These are phyloP conservation scores for Magallana gigas DNA, from an alignment of 1,140 invertebrate species.

Conservation along the genomic window DNA sequence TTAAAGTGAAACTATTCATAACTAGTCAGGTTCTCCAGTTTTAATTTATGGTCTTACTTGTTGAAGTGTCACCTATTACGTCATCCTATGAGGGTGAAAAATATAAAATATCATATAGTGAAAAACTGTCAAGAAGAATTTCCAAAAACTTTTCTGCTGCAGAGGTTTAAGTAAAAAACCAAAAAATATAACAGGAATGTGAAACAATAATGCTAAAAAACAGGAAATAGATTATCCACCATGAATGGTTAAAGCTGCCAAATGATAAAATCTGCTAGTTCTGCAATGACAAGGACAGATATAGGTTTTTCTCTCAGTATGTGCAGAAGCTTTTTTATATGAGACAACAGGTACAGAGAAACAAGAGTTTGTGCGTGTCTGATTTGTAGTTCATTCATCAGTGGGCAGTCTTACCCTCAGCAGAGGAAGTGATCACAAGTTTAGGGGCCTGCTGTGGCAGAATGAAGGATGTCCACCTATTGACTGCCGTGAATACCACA, in stretches of 20 bases:
- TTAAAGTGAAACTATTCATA: constrained; percentile 29
- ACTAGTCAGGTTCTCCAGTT: background rate
- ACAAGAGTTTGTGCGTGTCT: background rate
- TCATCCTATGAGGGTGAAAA: constrained; percentile 27
- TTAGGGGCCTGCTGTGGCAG: background rate
- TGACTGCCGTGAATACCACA: background rate
- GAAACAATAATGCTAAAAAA: background rate
- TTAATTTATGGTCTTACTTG: constrained; percentile 3
- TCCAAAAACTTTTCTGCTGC: constrained; percentile 31
- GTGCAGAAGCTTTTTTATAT: background rate
- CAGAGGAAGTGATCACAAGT: background rate
- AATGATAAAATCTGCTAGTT: background rate
- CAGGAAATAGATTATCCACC: constrained; percentile 29
- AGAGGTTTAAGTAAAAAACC: background rate
- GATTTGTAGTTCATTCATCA: background rate
- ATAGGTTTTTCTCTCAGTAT: background rate
- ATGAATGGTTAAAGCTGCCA: constrained; percentile 13
- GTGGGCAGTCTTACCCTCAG: background rate
- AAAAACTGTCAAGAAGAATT: constrained; percentile 13
- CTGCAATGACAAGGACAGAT: background rate
- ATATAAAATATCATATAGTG: background rate
- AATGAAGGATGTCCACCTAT: constrained; percentile 8
- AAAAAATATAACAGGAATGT: background rate
- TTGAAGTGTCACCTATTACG: constrained; percentile 31
- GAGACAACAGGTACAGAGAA: background rate